phyloP scores from a whole-genome alignment of 2,113 vertebrate species.

The Solenodon paradoxus region DNA sequence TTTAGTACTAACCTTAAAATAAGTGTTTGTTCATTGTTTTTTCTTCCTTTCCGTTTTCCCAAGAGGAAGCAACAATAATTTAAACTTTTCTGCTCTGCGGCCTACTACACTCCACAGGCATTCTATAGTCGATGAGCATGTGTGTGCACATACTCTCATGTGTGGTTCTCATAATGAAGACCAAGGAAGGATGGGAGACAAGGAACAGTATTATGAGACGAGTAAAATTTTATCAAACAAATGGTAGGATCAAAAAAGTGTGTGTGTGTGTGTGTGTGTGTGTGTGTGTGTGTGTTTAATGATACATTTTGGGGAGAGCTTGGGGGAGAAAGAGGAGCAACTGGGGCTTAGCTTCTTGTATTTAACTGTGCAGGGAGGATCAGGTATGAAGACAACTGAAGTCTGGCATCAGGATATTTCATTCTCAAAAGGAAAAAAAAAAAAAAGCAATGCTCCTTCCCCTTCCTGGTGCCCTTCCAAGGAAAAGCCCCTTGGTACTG shows the following conservation, averaged over 20 bases:
- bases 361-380: not conserved
- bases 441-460: not conserved
- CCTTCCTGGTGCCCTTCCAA: constrained; percentile 43
- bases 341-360: not conserved
- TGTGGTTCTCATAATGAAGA: not conserved
- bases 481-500: constrained; percentile 16
- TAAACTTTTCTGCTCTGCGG: not conserved
- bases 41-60: constrained; percentile 15
- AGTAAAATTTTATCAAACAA: not conserved
- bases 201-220: not conserved
- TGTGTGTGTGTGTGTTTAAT: not conserved
- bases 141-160: not conserved
- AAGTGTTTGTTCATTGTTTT: not conserved
- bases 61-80: not conserved
- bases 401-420: not conserved
- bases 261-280: not conserved
- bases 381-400: not conserved
- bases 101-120: not conserved
- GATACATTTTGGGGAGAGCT: not conserved
- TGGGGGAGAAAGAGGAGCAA: not conserved
- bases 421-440: not conserved
- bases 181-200: not conserved
- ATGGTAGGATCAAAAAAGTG: not conserved
- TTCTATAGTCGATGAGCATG: not conserved
- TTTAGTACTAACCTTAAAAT: not conserved